phyloP scores from a whole-genome alignment of 1,140 invertebrate species.

The Drosophila sucinea region DNA sequence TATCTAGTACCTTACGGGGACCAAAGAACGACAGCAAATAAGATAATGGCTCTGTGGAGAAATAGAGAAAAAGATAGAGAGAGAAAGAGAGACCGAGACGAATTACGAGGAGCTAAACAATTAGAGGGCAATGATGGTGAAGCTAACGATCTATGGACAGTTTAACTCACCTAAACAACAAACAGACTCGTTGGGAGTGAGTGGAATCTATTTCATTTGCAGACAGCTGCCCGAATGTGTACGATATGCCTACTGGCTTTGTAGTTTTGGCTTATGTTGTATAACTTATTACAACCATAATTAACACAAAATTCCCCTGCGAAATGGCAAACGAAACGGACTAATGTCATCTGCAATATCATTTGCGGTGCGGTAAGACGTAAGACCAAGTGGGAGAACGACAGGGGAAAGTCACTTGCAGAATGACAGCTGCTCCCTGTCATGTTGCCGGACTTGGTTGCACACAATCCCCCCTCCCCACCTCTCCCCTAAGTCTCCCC shows the following conservation, averaged over 20 bases:
- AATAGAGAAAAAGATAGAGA: too few relatives aligned
- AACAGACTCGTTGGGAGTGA: neutral
- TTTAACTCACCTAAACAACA: neutral
- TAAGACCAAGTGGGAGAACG: neutral
- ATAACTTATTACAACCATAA: slow-evolving; percentile 62
- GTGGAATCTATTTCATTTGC: slow-evolving; percentile 13
- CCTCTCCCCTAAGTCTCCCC: neutral
- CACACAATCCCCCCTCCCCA: slow-evolving; percentile 2
- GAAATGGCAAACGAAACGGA: slow-evolving; percentile 42
- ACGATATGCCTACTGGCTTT: neutral
- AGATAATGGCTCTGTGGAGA: too few relatives aligned
- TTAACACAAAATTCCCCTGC: slow-evolving; percentile 56
- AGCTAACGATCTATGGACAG: neutral
- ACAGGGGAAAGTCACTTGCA: neutral
- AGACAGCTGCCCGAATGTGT: neutral
- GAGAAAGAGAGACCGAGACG: neutral
- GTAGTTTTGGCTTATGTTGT: slow-evolving; percentile 23
- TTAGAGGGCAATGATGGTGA: neutral
- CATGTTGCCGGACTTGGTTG: slow-evolving; percentile 50
- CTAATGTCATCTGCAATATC: slow-evolving; percentile 62
- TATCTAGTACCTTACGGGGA: neutral
- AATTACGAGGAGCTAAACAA: neutral
- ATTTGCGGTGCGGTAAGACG: slow-evolving; percentile 36
- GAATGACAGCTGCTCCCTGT: slow-evolving; percentile 47
- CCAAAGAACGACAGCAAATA: neutral